These are phyloP conservation scores for Lepidurus couesii DNA, from an alignment of 1,140 invertebrate species.

Conservation along the genomic window DNA sequence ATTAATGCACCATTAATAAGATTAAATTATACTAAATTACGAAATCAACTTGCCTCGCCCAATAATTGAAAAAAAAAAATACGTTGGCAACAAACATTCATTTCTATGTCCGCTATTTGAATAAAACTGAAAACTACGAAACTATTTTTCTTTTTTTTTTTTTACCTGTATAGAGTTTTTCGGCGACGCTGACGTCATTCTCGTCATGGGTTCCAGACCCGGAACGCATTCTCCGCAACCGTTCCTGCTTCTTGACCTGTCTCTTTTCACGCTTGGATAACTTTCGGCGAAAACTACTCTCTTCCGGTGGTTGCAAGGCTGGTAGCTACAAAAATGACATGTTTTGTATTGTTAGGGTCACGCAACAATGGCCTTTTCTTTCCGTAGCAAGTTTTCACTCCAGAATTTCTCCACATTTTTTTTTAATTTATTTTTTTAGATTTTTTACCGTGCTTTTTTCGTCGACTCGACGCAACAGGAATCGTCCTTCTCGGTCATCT, in stretches of 20 bases:
- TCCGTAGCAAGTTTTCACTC: neutral
- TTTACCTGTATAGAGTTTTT: conserved; percentile 82
- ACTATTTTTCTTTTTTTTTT: no score
- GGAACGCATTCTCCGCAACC: conserved; percentile 74
- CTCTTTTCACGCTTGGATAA: conserved; percentile 98
- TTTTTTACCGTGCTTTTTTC: conserved; percentile 52
- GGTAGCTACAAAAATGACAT: conserved; percentile 6
- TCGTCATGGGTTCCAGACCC: conserved; percentile 37
- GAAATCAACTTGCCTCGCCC: neutral
- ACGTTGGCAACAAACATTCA: neutral
- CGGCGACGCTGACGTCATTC: conserved; percentile 62
- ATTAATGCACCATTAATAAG: no score
- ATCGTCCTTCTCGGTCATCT: conserved; percentile 93
- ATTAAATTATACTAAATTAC: no score
- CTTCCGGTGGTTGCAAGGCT: conserved; percentile 34
- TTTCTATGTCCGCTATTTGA: neutral
- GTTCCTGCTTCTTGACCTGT: conserved; percentile 94
- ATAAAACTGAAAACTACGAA: neutral
- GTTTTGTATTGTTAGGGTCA: neutral
- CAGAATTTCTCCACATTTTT: neutral
- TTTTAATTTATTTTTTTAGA: neutral
- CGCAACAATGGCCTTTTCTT: neutral
- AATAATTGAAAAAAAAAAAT: neutral
- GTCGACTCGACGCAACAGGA: conserved; percentile 83
- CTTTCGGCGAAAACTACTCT: conserved; percentile 73